phyloP scores from a whole-genome alignment of 2,797 vertebrate genomes.

The Neosilurus hyrtlii region DNA sequence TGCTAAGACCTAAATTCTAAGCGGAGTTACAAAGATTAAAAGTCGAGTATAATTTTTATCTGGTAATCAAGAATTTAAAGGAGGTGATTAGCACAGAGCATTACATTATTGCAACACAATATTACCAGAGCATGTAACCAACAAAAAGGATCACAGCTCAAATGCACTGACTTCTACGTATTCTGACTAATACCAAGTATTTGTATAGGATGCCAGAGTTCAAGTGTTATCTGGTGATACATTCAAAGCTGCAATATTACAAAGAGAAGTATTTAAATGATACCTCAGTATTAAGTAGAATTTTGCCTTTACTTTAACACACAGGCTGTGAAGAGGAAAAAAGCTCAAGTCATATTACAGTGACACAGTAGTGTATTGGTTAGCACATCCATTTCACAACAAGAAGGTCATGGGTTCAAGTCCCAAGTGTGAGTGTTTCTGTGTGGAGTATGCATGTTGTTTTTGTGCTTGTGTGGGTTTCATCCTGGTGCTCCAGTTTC shows the following conservation, averaged over 20 bases:
- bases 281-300: background rate
- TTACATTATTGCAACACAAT: background rate
- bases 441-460: too few species aligned
- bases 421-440: too few species aligned
- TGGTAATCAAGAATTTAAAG: conserved; percentile 1
- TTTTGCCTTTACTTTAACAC: background rate
- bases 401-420: too few species aligned
- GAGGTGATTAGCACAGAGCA: background rate
- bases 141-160: background rate
- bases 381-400: too few species aligned
- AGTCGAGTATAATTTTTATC: conserved; percentile 19
- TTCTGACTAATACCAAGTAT: background rate
- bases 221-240: too few species aligned
- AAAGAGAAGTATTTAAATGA: background rate
- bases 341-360: too few species aligned
- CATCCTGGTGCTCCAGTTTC: too few species aligned
- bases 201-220: too few species aligned
- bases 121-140: background rate
- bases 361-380: too few species aligned
- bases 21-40: conserved; percentile 15
- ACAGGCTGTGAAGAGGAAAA: background rate
- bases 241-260: background rate
- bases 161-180: background rate
- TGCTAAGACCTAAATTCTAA: conserved; percentile 1
- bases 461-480: too few species aligned